Conservation (phyloP, 1,140 invertebrate species). For the Xylocopa sonorina region DNA sequence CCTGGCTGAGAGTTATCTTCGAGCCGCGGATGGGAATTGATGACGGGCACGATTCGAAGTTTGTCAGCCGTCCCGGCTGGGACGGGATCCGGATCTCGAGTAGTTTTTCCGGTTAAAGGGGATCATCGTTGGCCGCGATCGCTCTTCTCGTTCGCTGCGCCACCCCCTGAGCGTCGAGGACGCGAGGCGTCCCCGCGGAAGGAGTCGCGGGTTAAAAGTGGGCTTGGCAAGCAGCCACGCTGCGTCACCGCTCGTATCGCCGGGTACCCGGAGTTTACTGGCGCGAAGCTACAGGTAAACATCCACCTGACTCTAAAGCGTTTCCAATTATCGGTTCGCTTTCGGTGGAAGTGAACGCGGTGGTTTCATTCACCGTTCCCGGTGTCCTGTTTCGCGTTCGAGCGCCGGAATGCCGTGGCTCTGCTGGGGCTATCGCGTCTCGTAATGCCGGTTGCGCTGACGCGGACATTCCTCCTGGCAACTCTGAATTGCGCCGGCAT, state of each 20-base stretch:
- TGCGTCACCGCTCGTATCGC: slow-evolving; percentile 56
- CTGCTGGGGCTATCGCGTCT: too few species aligned
- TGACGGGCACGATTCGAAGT: background rate
- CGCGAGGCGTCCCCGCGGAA: slow-evolving; percentile 25
- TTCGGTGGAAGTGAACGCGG: background rate
- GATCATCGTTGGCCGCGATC: background rate
- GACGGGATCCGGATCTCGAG: background rate
- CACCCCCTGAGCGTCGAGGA: slow-evolving; percentile 3
- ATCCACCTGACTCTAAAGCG: slow-evolving; percentile 59
- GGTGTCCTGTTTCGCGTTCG: background rate
- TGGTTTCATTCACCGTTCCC: background rate
- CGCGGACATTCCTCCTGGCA: too few species aligned
- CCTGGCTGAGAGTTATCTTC: background rate
- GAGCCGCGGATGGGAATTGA: background rate
- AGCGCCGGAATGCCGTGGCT: too few species aligned
- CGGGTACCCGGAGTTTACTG: slow-evolving; percentile 39
- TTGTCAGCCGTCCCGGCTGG: background rate
- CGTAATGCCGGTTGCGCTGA: too few species aligned
- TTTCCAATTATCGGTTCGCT: slow-evolving; percentile 63
- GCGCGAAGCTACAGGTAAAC: slow-evolving; percentile 71
- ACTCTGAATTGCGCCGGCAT: too few species aligned
- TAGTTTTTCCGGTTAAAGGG: slow-evolving; percentile 10
- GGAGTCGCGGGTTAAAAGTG: slow-evolving; percentile 43
- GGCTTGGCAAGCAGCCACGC: slow-evolving; percentile 57
- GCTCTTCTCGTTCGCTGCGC: background rate